These are phyloP conservation scores for Ditula angustiorana DNA, from an alignment of 2,888 invertebrate genomes.

Conservation along the genomic window DNA sequence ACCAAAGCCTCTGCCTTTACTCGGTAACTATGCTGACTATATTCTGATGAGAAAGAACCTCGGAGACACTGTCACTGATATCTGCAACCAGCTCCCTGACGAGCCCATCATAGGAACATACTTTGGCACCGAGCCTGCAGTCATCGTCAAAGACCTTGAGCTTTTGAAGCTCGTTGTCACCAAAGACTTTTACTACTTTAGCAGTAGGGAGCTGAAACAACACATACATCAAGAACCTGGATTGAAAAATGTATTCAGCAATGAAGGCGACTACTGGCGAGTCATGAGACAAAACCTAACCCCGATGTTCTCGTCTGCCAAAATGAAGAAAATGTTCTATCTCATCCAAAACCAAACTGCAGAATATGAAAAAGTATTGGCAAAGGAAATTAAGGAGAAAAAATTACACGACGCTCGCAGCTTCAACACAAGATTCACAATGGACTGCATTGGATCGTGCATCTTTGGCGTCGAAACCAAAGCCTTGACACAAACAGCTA, in stretches of 20 bases:
- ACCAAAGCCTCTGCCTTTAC: slow-evolving; percentile 53
- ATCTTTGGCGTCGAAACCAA: too few species aligned
- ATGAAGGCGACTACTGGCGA: slow-evolving; percentile 45
- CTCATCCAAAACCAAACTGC: too few species aligned
- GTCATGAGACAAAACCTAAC: slow-evolving; percentile 47
- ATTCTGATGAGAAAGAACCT: slow-evolving; percentile 55
- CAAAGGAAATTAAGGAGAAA: too few species aligned
- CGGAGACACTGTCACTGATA: slow-evolving; percentile 49
- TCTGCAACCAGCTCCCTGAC: slow-evolving; percentile 59
- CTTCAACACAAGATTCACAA: too few species aligned
- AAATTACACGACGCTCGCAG: too few species aligned
- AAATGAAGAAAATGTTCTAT: slow-evolving; percentile 44
- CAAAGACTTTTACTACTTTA: slow-evolving; percentile 49
- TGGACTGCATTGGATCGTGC: too few species aligned
- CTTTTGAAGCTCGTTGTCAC: slow-evolving; percentile 44
- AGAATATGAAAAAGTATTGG: too few species aligned
- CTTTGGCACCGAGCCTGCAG: slow-evolving; percentile 49
- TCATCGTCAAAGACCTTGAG: slow-evolving; percentile 47
- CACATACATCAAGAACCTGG: slow-evolving; percentile 37
- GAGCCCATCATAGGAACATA: slow-evolving; percentile 65
- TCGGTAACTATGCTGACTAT: slow-evolving; percentile 63
- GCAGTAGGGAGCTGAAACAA: slow-evolving; percentile 43
- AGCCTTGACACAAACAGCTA: too few species aligned
- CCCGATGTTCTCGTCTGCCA: slow-evolving; percentile 45
- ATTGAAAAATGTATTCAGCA: slow-evolving; percentile 38